Conservation (phyloP, 2,113 vertebrate species). For the Hemibates koningsi region DNA sequence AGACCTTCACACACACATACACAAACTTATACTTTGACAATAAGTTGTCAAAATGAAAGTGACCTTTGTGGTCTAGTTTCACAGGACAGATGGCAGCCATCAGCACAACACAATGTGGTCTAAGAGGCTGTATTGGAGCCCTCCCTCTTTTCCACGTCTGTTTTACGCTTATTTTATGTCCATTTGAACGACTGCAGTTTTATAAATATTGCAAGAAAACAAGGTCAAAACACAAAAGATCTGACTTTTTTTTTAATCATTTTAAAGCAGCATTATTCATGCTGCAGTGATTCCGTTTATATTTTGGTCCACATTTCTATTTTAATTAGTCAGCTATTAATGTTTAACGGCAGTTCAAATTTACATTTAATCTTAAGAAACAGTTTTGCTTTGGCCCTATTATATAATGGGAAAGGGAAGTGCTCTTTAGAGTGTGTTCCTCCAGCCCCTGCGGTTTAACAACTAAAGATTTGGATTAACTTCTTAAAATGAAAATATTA, state of each 20-base stretch:
- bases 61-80: constrained; percentile 8
- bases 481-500: constrained; percentile 34
- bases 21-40: background rate
- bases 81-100: background rate
- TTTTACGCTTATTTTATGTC: background rate
- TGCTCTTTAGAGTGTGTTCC: constrained; percentile 16
- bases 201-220: background rate
- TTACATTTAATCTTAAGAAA: background rate
- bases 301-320: background rate
- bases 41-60: constrained; percentile 16
- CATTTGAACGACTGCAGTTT: background rate
- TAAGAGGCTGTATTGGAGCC: background rate
- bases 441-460: constrained; percentile 23
- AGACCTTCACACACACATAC: background rate
- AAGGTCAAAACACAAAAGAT: background rate
- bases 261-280: background rate
- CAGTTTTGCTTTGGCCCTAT: background rate
- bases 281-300: background rate
- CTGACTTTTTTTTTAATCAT: background rate
- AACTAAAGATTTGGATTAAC: constrained; percentile 44
- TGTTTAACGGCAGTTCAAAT: background rate
- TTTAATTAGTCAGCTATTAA: background rate
- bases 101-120: background rate
- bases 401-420: background rate
- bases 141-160: background rate